phyloP scores from a whole-genome alignment of 2,888 invertebrate genomes.

The Calameuta filiformis region DNA sequence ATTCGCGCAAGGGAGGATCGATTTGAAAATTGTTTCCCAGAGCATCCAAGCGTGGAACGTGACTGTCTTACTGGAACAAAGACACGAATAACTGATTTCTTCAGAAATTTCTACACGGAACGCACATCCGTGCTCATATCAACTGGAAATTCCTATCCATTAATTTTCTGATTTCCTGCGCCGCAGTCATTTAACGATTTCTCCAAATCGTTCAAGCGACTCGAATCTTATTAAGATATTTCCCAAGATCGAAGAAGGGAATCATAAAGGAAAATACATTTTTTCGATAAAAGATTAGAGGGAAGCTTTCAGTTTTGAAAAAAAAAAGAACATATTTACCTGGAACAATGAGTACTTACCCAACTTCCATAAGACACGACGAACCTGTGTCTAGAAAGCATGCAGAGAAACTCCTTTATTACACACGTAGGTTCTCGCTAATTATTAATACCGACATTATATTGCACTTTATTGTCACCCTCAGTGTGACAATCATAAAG shows the following conservation, averaged over 20 bases:
- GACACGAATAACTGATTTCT: neutral
- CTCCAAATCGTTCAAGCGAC: neutral
- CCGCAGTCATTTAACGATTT: neutral
- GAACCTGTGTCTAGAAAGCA: slow-evolving; percentile 61
- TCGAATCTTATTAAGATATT: neutral
- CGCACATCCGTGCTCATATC: neutral
- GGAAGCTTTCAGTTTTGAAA: neutral
- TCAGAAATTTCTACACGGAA: neutral
- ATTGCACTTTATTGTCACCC: neutral
- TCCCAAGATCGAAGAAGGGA: neutral
- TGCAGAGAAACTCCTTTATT: slow-evolving; percentile 58
- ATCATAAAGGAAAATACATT: neutral
- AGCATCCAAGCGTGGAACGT: neutral
- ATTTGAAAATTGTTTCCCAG: neutral
- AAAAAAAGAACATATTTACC: neutral
- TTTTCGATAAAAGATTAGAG: neutral
- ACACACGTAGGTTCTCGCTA: slow-evolving; percentile 36
- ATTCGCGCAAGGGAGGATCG: neutral
- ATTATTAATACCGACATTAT: neutral
- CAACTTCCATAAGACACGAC: slow-evolving; percentile 25
- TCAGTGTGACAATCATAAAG: neutral
- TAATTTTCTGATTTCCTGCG: neutral
- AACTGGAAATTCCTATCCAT: neutral
- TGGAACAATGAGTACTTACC: slow-evolving; percentile 14
- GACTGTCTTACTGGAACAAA: neutral